Evolutionary conservation across 2,888 invertebrate genomes (phyloP), one percentile per base, ranked within the genome.

Genomic region (Scrobipalpa costella): DNA sequence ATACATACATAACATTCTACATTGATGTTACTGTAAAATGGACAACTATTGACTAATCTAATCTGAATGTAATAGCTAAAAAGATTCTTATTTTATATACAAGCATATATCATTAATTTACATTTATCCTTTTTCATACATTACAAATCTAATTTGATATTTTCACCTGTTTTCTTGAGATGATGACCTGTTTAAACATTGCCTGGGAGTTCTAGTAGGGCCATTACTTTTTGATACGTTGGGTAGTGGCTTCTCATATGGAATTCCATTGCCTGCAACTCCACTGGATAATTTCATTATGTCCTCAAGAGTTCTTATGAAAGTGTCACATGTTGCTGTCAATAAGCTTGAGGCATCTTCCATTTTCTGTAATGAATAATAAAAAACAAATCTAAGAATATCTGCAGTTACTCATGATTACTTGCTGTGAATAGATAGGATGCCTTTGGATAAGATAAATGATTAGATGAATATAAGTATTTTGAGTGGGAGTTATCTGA

Each of bases 281-380:
- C 72, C 76, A 57, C 92, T 91, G 27, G 93, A 88, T 61, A 94
- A 79, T 79, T 93, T 93, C 94, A 96, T 95, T 73, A 96, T 96
- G 71, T 96, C 96, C 84, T 96, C 96, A 72, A 96, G 88, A 21
- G 96, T 95, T 79, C 94, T 93, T 69, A 96, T 96, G 82, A 96
- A 96, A 38, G 96, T 96, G 86, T 96, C 96, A 92, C 96, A 96
- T 61, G 96, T 96, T 50, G 95, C 95, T 66, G 94, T 94, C 44
- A 96, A 85, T 69, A 96, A 90, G 76, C 94, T 94, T 9, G 96
- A 94, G 3, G 94, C 94, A 83, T 96, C 96, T 76, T 94, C 93
- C 77, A 95, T 92, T 92, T 93, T 94, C 94, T 95, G 88, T 55
- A 93, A 92, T n/a, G n/a, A n/a, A n/a, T 38, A 62, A 61, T 27